Evolutionary conservation across 2,888 invertebrate genomes (phyloP), one percentile per base, ranked within the genome.

Genomic region (Andrena marginata): DNA sequence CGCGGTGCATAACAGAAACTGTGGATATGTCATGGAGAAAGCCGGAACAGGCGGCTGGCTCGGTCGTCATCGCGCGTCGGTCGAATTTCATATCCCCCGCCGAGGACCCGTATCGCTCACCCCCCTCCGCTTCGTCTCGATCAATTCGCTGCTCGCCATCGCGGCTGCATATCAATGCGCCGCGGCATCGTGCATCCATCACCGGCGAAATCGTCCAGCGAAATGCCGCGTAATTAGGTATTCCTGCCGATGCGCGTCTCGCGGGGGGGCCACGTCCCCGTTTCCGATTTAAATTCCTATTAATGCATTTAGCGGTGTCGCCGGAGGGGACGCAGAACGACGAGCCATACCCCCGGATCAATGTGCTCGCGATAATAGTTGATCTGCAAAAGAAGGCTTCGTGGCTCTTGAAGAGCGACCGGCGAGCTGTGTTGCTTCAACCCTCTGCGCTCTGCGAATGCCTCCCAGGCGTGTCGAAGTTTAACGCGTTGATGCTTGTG

Each of bases 121-220:
- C 42, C 42, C 42, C 16, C 16, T 42, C 42, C 42, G 42, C 16
- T 16, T 42, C 74, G 85, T 87, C 89, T 82, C 88, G 88, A 89
- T 89, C 89, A 89, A 89, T 89, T 89, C 87, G 82, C 89, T 89
- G 86, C 86, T 86, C 86, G 78, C 81, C 42, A 16, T 85, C 82
- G 86, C 72, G 87, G 80, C 83, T 77, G 88, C 86, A 89, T 89
- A 89, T 86, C 88, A 89, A 89, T 89, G 81, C 68, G 65, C 29
- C 78, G 51, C 31, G 65, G 56, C 64, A 70, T 65, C 73, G 75
- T 70, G 83, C 80, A 89, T 86, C 85, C 87, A 77, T 86, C 89
- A 88, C 83, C 60, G 72, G 35, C 79, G 80, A 87, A 89, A 89
- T 89, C 80, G 87, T 72, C 75, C 87, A 67, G 64, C 82, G 83